Evolutionary conservation across 2,113 vertebrate genomes (phyloP).

Genomic region (Ptyas mucosa): DNA sequence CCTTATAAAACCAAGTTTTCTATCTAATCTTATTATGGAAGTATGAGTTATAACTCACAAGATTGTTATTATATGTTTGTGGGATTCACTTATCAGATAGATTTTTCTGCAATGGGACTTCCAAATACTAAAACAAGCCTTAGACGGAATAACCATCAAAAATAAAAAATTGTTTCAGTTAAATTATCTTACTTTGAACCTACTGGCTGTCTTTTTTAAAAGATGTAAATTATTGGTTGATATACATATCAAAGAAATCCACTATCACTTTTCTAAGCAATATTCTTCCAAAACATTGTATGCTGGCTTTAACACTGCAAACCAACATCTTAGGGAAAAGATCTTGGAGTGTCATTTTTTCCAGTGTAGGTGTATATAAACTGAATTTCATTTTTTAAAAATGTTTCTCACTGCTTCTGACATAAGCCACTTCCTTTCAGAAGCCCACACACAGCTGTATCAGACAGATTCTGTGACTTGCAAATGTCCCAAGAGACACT

Average conservation of each 20-base stretch:
- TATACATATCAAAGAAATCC: background rate
- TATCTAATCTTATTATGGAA: background rate
- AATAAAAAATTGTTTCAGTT: background rate
- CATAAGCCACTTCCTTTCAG: constrained; percentile 84
- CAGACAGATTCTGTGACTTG: constrained; percentile 60
- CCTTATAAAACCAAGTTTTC: background rate
- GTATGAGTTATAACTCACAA: background rate
- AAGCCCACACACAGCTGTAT: constrained; percentile 73
- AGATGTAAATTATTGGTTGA: background rate
- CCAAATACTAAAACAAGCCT: background rate
- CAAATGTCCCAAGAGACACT: constrained; percentile 42
- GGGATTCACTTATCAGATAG: background rate
- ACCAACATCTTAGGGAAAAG: constrained; percentile 59
- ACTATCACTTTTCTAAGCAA: constrained; percentile 14
- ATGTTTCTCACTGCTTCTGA: constrained; percentile 67
- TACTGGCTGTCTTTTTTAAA: background rate
- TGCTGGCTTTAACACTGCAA: constrained; percentile 35
- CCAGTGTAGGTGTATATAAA: constrained; percentile 88
- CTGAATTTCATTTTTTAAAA: constrained; percentile 67
- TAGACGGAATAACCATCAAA: background rate
- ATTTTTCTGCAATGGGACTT: background rate
- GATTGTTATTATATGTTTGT: background rate
- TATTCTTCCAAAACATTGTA: constrained; percentile 23
- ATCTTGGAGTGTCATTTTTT: constrained; percentile 83
- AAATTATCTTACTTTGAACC: background rate